Conservation (phyloP, 2,888 invertebrate species). For the Thecocarcelia acutangulata region DNA sequence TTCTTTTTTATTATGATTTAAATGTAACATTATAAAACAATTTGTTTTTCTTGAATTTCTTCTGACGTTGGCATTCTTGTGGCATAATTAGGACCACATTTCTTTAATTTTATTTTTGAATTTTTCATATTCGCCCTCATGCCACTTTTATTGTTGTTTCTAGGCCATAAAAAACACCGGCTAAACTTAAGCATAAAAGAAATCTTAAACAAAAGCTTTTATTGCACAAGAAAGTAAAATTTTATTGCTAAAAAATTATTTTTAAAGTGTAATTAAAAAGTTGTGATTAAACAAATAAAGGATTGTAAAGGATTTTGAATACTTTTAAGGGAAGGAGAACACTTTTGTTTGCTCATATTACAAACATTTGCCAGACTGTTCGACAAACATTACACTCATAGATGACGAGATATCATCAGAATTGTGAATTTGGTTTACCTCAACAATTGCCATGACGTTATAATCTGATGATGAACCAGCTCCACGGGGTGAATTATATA, state of each 20-base stretch:
- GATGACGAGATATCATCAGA: too few species aligned
- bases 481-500: too few species aligned
- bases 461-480: too few species aligned
- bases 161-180: constrained; percentile 68
- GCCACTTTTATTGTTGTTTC: constrained; percentile 17
- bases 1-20: constrained; percentile 60
- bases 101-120: constrained; percentile 39
- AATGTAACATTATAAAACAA: constrained; percentile 69
- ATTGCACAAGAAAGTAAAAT: constrained; percentile 37
- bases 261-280: constrained; percentile 36
- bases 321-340: too few species aligned
- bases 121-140: constrained; percentile 1
- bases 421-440: too few species aligned
- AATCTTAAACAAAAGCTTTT: constrained; percentile 9
- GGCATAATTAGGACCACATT: constrained; percentile 66
- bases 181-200: constrained; percentile 47
- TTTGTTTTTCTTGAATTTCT: constrained; percentile 71
- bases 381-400: too few species aligned
- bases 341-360: too few species aligned
- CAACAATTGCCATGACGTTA: too few species aligned
- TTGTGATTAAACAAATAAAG: constrained; percentile 10
- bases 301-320: constrained; percentile 10
- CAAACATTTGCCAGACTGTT: too few species aligned
- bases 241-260: constrained; percentile 44
- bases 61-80: constrained; percentile 54